phyloP scores from a whole-genome alignment of 2,888 invertebrate species.

The Cordilura impudica region DNA sequence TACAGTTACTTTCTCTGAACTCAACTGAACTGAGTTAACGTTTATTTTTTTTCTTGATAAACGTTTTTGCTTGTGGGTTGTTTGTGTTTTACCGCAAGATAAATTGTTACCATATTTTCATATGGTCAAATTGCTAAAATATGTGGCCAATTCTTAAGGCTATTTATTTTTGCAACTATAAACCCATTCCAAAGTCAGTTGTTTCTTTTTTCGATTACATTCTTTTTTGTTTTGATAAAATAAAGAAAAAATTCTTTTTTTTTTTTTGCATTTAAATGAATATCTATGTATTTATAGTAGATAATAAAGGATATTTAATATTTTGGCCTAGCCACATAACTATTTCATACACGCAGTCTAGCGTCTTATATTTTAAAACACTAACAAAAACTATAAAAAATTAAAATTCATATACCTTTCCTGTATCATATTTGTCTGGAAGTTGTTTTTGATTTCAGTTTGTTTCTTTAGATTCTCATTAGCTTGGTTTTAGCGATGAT shows the following conservation, averaged over 20 bases:
- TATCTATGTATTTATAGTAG: background rate
- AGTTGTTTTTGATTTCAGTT: no score
- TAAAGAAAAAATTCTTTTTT: background rate
- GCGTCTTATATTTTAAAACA: no score
- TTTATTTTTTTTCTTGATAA: slow-evolving; percentile 19
- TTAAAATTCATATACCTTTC: no score
- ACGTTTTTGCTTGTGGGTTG: slow-evolving; percentile 28
- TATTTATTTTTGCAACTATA: slow-evolving; percentile 42
- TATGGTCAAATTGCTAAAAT: slow-evolving; percentile 53
- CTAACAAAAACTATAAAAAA: no score
- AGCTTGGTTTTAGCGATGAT: no score
- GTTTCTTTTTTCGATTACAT: background rate
- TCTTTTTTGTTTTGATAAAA: background rate
- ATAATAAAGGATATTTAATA: no score
- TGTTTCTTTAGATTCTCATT: no score
- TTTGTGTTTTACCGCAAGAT: slow-evolving; percentile 52
- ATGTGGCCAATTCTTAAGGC: slow-evolving; percentile 53
- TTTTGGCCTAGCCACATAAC: no score
- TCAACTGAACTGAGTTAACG: background rate
- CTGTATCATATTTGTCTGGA: no score
- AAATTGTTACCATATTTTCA: slow-evolving; percentile 51
- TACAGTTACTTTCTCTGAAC: slow-evolving; percentile 4
- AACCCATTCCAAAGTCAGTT: background rate
- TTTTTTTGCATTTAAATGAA: background rate
- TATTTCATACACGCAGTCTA: no score